Evolutionary conservation across 92 coral and sea anemone genomes (phyloP).

Genomic region (Pocillopora grandis): DNA sequence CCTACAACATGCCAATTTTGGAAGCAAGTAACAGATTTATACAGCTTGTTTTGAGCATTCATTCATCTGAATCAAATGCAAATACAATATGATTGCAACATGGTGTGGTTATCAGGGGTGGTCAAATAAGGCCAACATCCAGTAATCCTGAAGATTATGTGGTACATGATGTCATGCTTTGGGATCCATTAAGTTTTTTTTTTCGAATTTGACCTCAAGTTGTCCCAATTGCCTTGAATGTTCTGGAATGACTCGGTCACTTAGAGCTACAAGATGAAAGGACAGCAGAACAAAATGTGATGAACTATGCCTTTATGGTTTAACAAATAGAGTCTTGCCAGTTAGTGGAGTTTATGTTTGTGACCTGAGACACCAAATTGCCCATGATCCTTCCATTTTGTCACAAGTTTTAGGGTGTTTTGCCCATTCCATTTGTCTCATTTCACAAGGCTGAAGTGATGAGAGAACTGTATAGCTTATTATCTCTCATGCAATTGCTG

Average conservation of each 20-base stretch:
- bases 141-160: not conserved
- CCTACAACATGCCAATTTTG: slow-evolving; percentile 19
- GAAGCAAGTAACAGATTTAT: slow-evolving; percentile 35
- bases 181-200: slow-evolving; percentile 56
- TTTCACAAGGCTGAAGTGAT: slow-evolving; percentile 69
- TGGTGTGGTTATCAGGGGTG: slow-evolving; percentile 33
- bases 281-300: slow-evolving; percentile 56
- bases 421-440: slow-evolving; percentile 39
- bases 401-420: slow-evolving; percentile 41
- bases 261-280: slow-evolving; percentile 65
- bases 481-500: slow-evolving; percentile 58
- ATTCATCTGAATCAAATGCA: slow-evolving; percentile 13
- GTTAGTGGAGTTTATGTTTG: slow-evolving; percentile 57
- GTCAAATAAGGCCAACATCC: slow-evolving; percentile 48
- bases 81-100: slow-evolving; percentile 17
- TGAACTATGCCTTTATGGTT: slow-evolving; percentile 60
- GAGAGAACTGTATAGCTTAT: slow-evolving; percentile 49
- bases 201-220: slow-evolving; percentile 52
- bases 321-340: slow-evolving; percentile 43
- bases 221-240: slow-evolving; percentile 51
- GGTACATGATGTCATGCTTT: slow-evolving; percentile 40
- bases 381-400: slow-evolving; percentile 55
- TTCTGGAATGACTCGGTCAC: slow-evolving; percentile 24
- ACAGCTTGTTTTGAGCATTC: not conserved
- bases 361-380: slow-evolving; percentile 56